Conservation (phyloP, 1,140 invertebrate genomes). For the Papilio polytes region DNA sequence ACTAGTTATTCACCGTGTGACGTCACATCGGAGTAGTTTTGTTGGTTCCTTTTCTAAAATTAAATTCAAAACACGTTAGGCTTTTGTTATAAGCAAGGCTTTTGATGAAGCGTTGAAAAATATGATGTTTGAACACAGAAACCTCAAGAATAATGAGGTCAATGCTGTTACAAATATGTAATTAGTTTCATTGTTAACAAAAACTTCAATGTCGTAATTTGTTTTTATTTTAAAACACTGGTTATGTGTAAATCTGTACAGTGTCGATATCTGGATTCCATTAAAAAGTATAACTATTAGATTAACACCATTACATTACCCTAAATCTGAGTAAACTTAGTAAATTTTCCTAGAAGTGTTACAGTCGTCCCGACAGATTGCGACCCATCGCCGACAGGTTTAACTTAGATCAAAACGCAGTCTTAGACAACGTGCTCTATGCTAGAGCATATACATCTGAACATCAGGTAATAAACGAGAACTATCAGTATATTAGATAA, state of each 20-base stretch:
- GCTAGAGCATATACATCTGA: slow-evolving; percentile 92
- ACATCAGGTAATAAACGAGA: slow-evolving; percentile 85
- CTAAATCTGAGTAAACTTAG: not conserved
- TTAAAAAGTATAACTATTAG: too few species aligned
- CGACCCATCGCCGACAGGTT: slow-evolving; percentile 91
- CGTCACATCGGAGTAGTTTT: not conserved
- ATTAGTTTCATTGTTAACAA: not conserved
- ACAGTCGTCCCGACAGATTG: slow-evolving; percentile 89
- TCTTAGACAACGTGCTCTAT: slow-evolving; percentile 92
- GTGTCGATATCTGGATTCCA: not conserved
- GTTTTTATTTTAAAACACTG: not conserved
- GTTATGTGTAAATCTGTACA: not conserved
- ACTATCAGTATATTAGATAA: not conserved
- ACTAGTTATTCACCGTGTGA: not conserved
- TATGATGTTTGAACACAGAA: not conserved
- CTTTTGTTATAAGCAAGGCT: too few species aligned
- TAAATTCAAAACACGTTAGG: not conserved
- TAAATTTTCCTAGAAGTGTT: slow-evolving; percentile 47
- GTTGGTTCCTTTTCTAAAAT: not conserved
- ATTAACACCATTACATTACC: not conserved
- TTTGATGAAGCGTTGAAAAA: not conserved
- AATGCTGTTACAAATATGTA: slow-evolving; percentile 1
- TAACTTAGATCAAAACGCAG: slow-evolving; percentile 89
- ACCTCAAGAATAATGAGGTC: slow-evolving; percentile 1
- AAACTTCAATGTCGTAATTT: not conserved